Percentiles rank a stretch among this genome's conserved stretches.
These are phyloP conservation scores for Euthynnus affinis DNA, from an alignment of 2,797 vertebrate genomes.

Conservation along the genomic window DNA sequence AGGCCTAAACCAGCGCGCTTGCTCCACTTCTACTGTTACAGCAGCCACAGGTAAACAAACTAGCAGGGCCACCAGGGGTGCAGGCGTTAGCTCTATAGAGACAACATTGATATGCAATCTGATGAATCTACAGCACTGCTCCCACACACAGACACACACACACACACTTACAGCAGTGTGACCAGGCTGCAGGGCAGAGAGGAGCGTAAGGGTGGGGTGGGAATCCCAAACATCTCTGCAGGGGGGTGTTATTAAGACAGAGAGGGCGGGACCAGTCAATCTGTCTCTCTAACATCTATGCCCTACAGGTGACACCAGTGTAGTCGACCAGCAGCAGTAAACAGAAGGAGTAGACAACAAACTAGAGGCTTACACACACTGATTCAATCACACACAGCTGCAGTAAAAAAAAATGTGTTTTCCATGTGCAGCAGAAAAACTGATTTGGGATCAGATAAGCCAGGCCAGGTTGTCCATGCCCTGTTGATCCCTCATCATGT, in stretches of 20 bases:
- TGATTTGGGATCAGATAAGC: constrained; percentile 51
- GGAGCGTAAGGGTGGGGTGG: neutral
- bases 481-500: constrained; percentile 67
- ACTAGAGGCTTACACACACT: neutral
- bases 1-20: constrained; percentile 54
- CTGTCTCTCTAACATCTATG: constrained; percentile 41
- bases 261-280: constrained; percentile 43
- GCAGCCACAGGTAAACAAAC: constrained; percentile 78
- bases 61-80: constrained; percentile 65
- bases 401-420: constrained; percentile 4
- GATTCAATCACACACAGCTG: constrained; percentile 48
- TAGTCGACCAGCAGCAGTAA: neutral
- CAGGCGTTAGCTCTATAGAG: constrained; percentile 60
- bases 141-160: constrained; percentile 31
- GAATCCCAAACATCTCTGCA: constrained; percentile 49
- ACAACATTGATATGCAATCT: constrained; percentile 76
- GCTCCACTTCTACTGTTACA: constrained; percentile 70
- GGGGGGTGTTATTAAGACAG: constrained; percentile 49
- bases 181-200: constrained; percentile 53
- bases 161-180: constrained; percentile 26
- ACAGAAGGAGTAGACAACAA: constrained; percentile 14
- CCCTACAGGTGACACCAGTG: constrained; percentile 53
- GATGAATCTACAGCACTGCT: constrained; percentile 61
- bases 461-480: constrained; percentile 39
- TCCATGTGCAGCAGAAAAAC: constrained; percentile 24